Evolutionary conservation across 1,140 invertebrate genomes (phyloP).

Genomic region (Leptoteleia sp.): DNA sequence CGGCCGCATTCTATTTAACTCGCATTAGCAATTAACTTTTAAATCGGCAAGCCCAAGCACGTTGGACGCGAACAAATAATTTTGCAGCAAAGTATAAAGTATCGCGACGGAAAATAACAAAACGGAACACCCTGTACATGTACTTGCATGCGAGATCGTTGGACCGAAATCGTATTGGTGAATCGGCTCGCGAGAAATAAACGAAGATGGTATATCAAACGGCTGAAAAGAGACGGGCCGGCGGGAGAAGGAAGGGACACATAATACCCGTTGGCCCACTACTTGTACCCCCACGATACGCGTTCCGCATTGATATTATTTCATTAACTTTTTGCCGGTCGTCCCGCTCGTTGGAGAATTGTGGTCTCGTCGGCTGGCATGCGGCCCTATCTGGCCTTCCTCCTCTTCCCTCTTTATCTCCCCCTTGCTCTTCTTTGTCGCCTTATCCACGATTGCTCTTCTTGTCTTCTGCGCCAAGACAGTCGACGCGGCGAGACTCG

Average conservation of each 20-base stretch:
- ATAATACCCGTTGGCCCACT: conserved; percentile 76
- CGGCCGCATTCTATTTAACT: no score
- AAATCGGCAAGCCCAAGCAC: no score
- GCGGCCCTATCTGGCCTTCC: conserved; percentile 68
- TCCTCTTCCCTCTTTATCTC: conserved; percentile 54
- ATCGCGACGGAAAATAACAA: no score
- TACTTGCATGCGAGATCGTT: conserved; percentile 29
- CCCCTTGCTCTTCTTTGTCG: conserved; percentile 30
- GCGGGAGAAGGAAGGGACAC: conserved; percentile 40
- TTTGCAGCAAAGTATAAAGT: no score
- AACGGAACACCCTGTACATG: no score
- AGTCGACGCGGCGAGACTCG: conserved; percentile 39
- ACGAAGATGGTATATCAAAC: conserved; percentile 43
- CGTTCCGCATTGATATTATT: conserved; percentile 80
- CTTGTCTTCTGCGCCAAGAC: conserved; percentile 55
- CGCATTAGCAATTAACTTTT: no score
- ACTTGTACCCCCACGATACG: conserved; percentile 79
- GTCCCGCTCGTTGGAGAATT: conserved; percentile 57
- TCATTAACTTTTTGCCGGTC: conserved; percentile 79
- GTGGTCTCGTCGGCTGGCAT: conserved; percentile 69
- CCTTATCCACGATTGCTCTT: conserved; percentile 62
- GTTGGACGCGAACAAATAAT: no score
- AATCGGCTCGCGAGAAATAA: conserved; percentile 37
- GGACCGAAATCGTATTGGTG: conserved; percentile 37
- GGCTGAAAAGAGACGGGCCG: conserved; percentile 43